phyloP scores from a whole-genome alignment of 2,888 invertebrate species.

The Branchipolynoe longqiensis region DNA sequence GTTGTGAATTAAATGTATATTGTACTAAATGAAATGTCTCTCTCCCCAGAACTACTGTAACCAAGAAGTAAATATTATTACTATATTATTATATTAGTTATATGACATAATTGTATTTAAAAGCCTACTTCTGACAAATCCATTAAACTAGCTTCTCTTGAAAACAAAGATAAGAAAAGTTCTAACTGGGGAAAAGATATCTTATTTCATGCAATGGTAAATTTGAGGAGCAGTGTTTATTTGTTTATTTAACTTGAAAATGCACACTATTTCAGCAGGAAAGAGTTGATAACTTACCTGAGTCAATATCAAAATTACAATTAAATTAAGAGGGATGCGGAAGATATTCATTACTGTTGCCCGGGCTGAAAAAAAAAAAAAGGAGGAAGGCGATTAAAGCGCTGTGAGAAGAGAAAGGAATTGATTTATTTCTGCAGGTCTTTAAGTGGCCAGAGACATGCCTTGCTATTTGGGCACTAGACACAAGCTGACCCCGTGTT shows the following conservation, averaged over 20 bases:
- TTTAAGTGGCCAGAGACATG: background rate
- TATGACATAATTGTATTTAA: too few species aligned
- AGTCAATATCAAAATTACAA: slow-evolving; percentile 82
- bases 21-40: too few species aligned
- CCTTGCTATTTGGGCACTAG: too few species aligned
- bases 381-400: background rate
- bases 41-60: too few species aligned
- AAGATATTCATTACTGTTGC: slow-evolving; percentile 84
- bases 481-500: too few species aligned
- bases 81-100: too few species aligned
- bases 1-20: too few species aligned
- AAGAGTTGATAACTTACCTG: slow-evolving; percentile 76
- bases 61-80: too few species aligned
- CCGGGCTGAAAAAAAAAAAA: slow-evolving; percentile 77
- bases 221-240: background rate
- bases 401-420: background rate
- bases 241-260: background rate
- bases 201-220: background rate
- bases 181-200: background rate
- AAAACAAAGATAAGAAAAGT: background rate
- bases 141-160: background rate
- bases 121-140: background rate
- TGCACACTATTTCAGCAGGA: background rate
- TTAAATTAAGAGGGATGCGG: slow-evolving; percentile 83
- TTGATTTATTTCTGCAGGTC: background rate